These are phyloP conservation scores for Adelosebastes latens DNA, from an alignment of 2,797 vertebrate species.

Conservation along the genomic window DNA sequence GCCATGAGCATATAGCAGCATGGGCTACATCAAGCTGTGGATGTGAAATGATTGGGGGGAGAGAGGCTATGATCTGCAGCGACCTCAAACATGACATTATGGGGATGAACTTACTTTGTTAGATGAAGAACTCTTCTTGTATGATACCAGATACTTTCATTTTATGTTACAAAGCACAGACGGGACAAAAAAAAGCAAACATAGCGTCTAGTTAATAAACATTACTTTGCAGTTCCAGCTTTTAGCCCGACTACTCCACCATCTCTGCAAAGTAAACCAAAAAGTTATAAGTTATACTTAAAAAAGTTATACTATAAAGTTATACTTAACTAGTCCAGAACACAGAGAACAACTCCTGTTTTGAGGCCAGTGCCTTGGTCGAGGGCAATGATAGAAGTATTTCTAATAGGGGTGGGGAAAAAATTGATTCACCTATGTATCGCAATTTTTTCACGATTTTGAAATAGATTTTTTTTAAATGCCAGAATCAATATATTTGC, in stretches of 20 bases:
- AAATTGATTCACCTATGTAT: too few relatives aligned
- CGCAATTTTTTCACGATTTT: too few relatives aligned
- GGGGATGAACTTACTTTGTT: neutral
- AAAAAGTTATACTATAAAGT: neutral
- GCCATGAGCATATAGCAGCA: slow-evolving; percentile 28
- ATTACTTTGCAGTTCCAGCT: neutral
- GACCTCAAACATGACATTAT: slow-evolving; percentile 1
- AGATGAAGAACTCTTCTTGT: slow-evolving; percentile 1
- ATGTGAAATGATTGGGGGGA: slow-evolving; percentile 22
- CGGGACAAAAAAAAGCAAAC: neutral
- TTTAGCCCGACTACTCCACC: neutral
- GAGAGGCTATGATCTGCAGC: slow-evolving; percentile 6
- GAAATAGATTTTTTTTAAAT: too few relatives aligned
- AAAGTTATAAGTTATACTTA: neutral
- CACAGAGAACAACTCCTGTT: neutral
- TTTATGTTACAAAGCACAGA: slow-evolving; percentile 3
- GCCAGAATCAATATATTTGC: too few relatives aligned
- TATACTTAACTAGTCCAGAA: neutral
- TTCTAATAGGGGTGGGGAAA: too few relatives aligned
- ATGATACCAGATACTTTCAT: slow-evolving; percentile 5
- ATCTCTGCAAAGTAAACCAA: neutral
- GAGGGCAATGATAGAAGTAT: neutral
- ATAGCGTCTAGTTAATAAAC: neutral
- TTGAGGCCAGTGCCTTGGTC: neutral
- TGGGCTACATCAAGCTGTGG: slow-evolving; percentile 32